Percentiles rank a stretch among this genome's conserved stretches.
Conservation (phyloP, 1,140 invertebrate species). For the Zaprionus inermis region DNA sequence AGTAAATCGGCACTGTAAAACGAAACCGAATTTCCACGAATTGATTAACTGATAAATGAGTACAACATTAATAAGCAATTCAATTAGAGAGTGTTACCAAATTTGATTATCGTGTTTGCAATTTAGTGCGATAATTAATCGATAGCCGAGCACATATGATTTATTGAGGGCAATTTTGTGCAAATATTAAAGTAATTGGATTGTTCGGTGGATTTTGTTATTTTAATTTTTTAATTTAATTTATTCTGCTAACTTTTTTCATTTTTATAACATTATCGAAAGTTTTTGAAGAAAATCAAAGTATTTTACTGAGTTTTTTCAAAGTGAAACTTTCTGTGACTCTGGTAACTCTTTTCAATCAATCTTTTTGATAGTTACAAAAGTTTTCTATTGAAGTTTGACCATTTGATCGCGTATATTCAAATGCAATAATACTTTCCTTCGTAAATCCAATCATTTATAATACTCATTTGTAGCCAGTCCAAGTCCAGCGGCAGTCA, state of each 20-base stretch:
- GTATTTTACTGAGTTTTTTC: too few species aligned
- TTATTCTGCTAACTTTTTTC: too few species aligned
- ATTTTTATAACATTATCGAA: too few species aligned
- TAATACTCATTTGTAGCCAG: not conserved
- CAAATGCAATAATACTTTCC: too few species aligned
- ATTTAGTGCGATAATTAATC: not conserved
- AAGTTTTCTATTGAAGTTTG: not conserved
- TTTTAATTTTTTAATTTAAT: too few species aligned
- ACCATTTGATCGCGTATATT: too few species aligned
- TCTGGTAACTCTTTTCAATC: not conserved
- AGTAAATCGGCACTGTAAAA: not conserved
- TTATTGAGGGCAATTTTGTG: not conserved
- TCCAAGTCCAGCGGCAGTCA: not conserved
- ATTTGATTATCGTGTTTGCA: not conserved
- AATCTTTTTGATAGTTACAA: not conserved
- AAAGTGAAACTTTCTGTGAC: not conserved
- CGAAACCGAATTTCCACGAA: not conserved
- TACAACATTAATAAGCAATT: slow-evolving; percentile 12
- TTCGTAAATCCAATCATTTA: not conserved
- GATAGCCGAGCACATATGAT: not conserved
- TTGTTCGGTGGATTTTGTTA: too few species aligned
- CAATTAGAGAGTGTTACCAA: not conserved
- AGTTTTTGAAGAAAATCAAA: too few species aligned
- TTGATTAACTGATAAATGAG: slow-evolving; percentile 13
- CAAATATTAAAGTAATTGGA: not conserved